Conservation (phyloP, 2,888 invertebrate genomes). For the Eilema sororculum region DNA sequence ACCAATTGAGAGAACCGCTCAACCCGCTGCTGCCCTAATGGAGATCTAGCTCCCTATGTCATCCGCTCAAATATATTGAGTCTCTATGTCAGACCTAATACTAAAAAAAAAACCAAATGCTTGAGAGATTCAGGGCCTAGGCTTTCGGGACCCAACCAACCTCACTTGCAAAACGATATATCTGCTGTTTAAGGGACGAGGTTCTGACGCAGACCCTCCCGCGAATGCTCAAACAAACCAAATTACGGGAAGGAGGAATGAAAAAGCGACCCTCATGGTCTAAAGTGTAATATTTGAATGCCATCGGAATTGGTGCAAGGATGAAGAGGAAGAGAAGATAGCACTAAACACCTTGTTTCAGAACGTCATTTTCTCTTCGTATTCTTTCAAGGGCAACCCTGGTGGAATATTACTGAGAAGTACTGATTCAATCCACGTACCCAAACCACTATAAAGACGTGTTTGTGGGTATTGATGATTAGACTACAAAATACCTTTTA, state of each 20-base stretch:
- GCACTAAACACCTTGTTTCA: not conserved
- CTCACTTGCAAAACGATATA: not conserved
- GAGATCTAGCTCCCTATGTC: no score
- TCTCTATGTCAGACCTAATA: no score
- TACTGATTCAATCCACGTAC: not conserved
- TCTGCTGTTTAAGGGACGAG: not conserved
- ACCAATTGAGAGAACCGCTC: no score
- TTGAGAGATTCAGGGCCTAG: not conserved
- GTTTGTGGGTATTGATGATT: not conserved
- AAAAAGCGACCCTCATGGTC: not conserved
- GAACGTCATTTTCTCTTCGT: not conserved
- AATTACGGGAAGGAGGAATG: not conserved
- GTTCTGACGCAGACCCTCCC: not conserved
- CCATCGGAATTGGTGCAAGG: not conserved
- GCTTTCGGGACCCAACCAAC: not conserved
- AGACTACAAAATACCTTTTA: not conserved
- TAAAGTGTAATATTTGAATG: not conserved
- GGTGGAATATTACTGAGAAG: no score
- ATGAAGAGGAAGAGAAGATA: not conserved
- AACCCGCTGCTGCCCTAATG: no score
- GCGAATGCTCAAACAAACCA: not conserved
- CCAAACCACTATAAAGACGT: not conserved
- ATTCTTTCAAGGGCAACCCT: not conserved
- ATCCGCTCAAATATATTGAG: no score
- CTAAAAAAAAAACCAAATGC: no score